phyloP scores from a whole-genome alignment of 2,797 vertebrate species.

The Lagocephalus sceleratus region DNA sequence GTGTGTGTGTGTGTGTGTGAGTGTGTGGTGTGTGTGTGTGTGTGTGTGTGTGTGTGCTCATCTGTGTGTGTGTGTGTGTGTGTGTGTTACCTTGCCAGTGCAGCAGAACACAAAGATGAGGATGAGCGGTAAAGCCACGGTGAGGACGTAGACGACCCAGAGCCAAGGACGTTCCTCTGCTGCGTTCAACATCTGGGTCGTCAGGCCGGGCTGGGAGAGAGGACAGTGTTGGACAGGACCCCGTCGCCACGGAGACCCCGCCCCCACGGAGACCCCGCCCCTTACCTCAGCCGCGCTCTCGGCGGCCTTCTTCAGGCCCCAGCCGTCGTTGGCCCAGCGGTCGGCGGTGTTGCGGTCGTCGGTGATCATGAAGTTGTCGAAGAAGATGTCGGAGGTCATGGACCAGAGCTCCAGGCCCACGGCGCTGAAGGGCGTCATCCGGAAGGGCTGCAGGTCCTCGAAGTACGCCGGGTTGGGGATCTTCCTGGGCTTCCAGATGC shows the following conservation, averaged over 20 bases:
- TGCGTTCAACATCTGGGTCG: conserved; percentile 89
- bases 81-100: conserved; percentile 86
- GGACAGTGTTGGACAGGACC: background rate
- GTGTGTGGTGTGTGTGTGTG: no score
- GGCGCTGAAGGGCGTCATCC: conserved; percentile 90
- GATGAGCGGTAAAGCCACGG: conserved; percentile 89
- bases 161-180: conserved; percentile 97
- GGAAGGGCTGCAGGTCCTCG: conserved; percentile 94
- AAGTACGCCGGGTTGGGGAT: conserved; percentile 94
- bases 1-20: background rate
- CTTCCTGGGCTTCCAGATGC: conserved; percentile 96
- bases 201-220: conserved; percentile 84
- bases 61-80: background rate
- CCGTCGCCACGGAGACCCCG: background rate
- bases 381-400: conserved; percentile 98
- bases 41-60: no score
- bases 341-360: conserved; percentile 86
- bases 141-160: conserved; percentile 94
- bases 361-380: conserved; percentile 96
- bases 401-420: conserved; percentile 97
- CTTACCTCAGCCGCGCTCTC: conserved; percentile 93
- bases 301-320: conserved; percentile 95
- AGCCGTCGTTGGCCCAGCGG: conserved; percentile 89
- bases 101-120: conserved; percentile 96
- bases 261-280: background rate